Evolutionary conservation across 2,113 vertebrate genomes (phyloP).

Genomic region (Anarrhichthys ocellatus): DNA sequence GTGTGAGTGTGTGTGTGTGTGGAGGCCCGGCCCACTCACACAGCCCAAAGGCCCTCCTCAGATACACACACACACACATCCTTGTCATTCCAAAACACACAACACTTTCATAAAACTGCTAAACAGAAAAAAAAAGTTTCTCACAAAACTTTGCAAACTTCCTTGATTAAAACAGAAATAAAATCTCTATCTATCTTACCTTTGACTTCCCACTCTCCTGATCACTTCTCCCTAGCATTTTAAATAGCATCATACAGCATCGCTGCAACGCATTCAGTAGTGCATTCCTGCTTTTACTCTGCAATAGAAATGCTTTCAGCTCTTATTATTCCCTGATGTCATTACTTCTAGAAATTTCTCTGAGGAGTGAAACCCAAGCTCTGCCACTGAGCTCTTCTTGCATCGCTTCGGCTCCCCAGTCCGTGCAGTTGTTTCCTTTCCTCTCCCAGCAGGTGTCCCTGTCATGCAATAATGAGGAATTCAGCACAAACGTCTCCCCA

Average conservation of each 20-base stretch:
- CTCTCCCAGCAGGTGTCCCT: conserved; percentile 81
- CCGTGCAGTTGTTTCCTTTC: conserved; percentile 62
- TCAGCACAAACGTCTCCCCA: conserved; percentile 49
- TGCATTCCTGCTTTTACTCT: conserved; percentile 7
- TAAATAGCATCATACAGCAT: background rate
- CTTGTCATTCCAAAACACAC: conserved; percentile 83
- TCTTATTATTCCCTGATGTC: conserved; percentile 16
- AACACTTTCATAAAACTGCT: conserved; percentile 76
- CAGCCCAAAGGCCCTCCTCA: conserved; percentile 79
- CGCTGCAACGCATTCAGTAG: conserved; percentile 12
- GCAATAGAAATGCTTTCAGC: background rate
- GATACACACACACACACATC: conserved; percentile 64
- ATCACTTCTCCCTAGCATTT: conserved; percentile 17
- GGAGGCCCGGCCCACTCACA: conserved; percentile 84
- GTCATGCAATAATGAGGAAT: conserved; percentile 76
- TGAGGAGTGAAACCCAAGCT: conserved; percentile 44
- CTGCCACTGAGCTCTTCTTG: conserved; percentile 42
- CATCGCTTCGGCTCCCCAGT: conserved; percentile 34
- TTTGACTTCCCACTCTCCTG: conserved; percentile 18
- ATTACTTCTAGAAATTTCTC: conserved; percentile 46
- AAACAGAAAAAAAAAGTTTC: conserved; percentile 71
- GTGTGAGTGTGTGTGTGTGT: conserved; percentile 55
- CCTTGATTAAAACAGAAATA: conserved; percentile 62
- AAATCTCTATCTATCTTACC: conserved; percentile 46
- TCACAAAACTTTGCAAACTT: conserved; percentile 71